These are phyloP conservation scores for Mormyrus iriodes DNA, from an alignment of 2,113 vertebrate genomes.

Conservation along the genomic window DNA sequence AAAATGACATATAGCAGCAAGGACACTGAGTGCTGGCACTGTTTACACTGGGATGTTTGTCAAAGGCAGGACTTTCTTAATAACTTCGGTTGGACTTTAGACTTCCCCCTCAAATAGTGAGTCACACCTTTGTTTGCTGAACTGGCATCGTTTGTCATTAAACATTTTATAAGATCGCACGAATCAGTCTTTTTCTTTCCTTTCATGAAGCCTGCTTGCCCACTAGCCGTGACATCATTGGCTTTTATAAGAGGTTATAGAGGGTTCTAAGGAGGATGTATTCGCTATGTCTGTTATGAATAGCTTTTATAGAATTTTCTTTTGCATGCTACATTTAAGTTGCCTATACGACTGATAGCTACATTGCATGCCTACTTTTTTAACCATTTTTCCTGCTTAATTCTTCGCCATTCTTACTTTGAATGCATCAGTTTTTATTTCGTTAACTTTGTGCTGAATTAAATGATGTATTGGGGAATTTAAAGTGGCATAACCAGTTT, in stretches of 20 bases:
- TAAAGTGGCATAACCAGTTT: neutral
- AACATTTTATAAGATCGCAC: neutral
- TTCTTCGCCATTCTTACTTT: neutral
- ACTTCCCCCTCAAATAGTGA: slow-evolving; percentile 21
- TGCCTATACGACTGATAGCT: neutral
- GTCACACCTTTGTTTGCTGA: slow-evolving; percentile 20
- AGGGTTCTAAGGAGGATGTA: neutral
- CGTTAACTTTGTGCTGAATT: neutral
- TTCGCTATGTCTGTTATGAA: neutral
- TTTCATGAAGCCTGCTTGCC: neutral
- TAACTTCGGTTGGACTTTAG: slow-evolving; percentile 24
- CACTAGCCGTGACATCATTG: neutral
- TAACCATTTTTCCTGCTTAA: neutral
- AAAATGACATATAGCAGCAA: neutral
- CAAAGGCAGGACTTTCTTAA: slow-evolving; percentile 18
- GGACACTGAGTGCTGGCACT: neutral
- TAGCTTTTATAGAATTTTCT: neutral
- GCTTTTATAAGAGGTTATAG: neutral
- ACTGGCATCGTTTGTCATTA: neutral
- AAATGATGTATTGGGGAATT: neutral
- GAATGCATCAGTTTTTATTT: neutral
- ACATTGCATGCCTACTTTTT: neutral
- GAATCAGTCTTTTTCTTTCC: neutral
- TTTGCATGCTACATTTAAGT: neutral
- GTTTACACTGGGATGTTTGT: slow-evolving; percentile 18